phyloP scores from a whole-genome alignment of 2,888 invertebrate species.

The Acronicta psi region DNA sequence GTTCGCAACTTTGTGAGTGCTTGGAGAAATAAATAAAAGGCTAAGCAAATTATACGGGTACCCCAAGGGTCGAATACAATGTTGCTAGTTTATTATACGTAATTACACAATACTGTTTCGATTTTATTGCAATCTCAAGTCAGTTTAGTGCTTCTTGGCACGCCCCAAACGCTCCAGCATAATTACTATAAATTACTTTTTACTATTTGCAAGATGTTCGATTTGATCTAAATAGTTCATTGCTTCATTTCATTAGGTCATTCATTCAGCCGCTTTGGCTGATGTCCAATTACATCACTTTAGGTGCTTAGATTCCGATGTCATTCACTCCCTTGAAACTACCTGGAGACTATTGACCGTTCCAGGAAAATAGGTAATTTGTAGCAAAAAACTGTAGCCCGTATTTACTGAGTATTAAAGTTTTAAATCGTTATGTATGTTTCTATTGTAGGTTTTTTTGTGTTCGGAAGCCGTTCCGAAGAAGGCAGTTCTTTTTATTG shows the following conservation, averaged over 20 bases:
- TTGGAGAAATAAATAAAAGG: constrained; percentile 20
- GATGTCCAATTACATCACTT: constrained; percentile 30
- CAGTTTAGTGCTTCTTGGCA: constrained; percentile 7
- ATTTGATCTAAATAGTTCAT: constrained; percentile 21
- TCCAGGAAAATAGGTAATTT: constrained; percentile 51
- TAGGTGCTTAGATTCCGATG: constrained; percentile 54
- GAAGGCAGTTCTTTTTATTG: constrained; percentile 73
- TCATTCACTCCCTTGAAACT: constrained; percentile 59
- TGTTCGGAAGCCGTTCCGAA: constrained; percentile 70
- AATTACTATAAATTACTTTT: not conserved
- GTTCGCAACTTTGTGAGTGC: constrained; percentile 46
- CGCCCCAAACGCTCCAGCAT: not conserved
- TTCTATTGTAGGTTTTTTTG: constrained; percentile 63
- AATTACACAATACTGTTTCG: constrained; percentile 16
- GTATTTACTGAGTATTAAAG: constrained; percentile 34
- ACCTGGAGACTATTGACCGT: constrained; percentile 44
- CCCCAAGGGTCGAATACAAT: constrained; percentile 18
- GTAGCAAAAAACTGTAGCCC: constrained; percentile 25
- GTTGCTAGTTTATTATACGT: constrained; percentile 28
- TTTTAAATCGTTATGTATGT: constrained; percentile 21
- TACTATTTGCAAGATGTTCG: constrained; percentile 19
- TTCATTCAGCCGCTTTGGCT: constrained; percentile 11
- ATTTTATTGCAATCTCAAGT: not conserved
- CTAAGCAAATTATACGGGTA: constrained; percentile 16
- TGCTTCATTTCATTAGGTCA: constrained; percentile 28